These are phyloP conservation scores for Chrysochloris asiatica DNA, from an alignment of 2,113 vertebrate species.

Conservation along the genomic window DNA sequence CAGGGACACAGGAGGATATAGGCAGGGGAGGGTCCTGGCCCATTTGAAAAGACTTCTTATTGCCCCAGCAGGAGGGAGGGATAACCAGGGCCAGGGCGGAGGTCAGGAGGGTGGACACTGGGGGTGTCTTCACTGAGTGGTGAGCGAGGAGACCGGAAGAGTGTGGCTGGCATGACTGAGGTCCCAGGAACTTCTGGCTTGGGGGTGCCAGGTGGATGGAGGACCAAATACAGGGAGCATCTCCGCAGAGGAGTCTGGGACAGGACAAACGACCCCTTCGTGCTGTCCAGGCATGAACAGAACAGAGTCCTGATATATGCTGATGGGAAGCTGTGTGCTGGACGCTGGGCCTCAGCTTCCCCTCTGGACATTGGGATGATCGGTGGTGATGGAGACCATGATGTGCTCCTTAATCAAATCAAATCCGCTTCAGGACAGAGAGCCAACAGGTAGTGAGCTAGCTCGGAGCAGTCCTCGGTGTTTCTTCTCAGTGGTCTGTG, in stretches of 20 bases:
- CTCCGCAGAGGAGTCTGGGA: not conserved
- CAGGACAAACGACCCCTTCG: not conserved
- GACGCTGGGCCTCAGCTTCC: not conserved
- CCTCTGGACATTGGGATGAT: accelerated
- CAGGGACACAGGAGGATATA: accelerated
- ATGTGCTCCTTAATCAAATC: too few relatives aligned
- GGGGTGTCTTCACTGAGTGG: not conserved
- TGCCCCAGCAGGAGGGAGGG: too few relatives aligned
- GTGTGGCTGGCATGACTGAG: not conserved
- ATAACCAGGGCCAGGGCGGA: not conserved
- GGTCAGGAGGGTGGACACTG: not conserved
- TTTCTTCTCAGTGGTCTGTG: not conserved
- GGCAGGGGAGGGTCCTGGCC: accelerated
- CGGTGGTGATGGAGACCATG: accelerated
- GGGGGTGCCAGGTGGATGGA: not conserved
- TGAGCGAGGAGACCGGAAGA: not conserved
- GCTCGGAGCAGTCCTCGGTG: accelerated
- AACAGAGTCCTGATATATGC: too few relatives aligned
- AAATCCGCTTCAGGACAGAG: too few relatives aligned
- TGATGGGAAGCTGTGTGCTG: not conserved
- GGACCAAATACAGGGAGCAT: not conserved
- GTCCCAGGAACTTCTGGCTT: not conserved
- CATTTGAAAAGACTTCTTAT: not conserved
- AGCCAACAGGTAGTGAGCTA: too few relatives aligned
- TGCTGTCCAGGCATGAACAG: too few relatives aligned